These are phyloP conservation scores for Tadarida brasiliensis DNA, from an alignment of 2,797 vertebrate species.

Conservation along the genomic window DNA sequence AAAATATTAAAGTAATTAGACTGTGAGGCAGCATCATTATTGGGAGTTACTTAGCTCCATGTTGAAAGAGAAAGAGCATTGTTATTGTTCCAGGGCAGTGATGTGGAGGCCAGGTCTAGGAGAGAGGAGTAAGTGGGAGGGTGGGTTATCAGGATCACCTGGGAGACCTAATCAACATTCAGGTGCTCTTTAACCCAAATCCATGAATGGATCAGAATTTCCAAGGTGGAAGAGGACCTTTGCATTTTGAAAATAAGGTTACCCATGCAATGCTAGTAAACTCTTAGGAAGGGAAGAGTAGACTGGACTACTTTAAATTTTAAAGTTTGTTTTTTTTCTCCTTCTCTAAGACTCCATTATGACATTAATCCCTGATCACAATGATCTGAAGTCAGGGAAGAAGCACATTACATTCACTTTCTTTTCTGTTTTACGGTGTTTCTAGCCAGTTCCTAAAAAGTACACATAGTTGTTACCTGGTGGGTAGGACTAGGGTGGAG, in stretches of 20 bases:
- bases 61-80: background rate
- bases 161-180: rapidly evolving
- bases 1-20: background rate
- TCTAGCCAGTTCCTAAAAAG: background rate
- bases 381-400: background rate
- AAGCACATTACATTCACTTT: background rate
- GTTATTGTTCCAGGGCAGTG: background rate
- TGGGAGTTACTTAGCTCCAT: background rate
- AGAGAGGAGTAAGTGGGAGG: background rate
- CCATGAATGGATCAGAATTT: background rate
- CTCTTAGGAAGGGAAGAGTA: background rate
- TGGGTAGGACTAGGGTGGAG: too few species aligned
- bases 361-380: background rate
- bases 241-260: background rate
- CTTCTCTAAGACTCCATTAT: background rate
- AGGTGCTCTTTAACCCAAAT: background rate
- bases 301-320: background rate
- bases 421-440: background rate
- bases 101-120: background rate
- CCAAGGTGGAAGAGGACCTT: background rate
- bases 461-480: background rate
- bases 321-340: background rate
- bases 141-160: background rate
- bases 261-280: background rate
- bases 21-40: background rate